phyloP scores from a whole-genome alignment of 2,888 invertebrate genomes.

The Amphipyra tragopoginis region DNA sequence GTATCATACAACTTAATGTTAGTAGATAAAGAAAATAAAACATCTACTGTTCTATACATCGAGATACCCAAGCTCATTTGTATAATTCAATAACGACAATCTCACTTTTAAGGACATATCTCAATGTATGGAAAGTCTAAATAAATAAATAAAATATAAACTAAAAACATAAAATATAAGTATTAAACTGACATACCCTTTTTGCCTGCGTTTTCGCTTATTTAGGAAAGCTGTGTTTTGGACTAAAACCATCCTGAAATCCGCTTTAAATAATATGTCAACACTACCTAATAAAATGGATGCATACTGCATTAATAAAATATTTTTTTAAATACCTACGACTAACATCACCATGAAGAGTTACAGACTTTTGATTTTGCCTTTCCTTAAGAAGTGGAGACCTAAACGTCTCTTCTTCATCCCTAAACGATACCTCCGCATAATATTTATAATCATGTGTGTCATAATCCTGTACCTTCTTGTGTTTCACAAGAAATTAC shows the following conservation, averaged over 20 bases:
- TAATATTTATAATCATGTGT: constrained; percentile 20
- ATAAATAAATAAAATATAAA: constrained; percentile 24
- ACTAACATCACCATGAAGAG: constrained; percentile 26
- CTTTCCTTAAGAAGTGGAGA: constrained; percentile 18
- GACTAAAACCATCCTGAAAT: constrained; percentile 40
- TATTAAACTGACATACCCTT: constrained; percentile 20
- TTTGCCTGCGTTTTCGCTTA: constrained; percentile 52
- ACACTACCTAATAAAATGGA: constrained; percentile 22
- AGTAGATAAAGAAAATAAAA: constrained; percentile 9
- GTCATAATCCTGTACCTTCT: constrained; percentile 43
- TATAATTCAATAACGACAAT: neutral
- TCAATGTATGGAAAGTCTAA: constrained; percentile 32
- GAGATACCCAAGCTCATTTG: constrained; percentile 11
- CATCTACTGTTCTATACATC: constrained; percentile 24
- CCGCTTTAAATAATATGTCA: constrained; percentile 51
- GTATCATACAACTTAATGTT: constrained; percentile 48
- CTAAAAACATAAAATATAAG: constrained; percentile 17
- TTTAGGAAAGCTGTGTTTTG: constrained; percentile 41
- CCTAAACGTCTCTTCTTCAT: constrained; percentile 24
- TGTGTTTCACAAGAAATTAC: constrained; percentile 36
- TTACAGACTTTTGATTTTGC: constrained; percentile 22
- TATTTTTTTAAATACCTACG: constrained; percentile 25
- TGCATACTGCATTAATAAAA: constrained; percentile 24
- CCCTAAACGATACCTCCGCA: constrained; percentile 1
- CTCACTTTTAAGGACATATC: neutral